Evolutionary conservation across 2,113 vertebrate species (phyloP), one percentile per base, ranked within the genome.

Genomic region (Gallinago undulata): DNA sequence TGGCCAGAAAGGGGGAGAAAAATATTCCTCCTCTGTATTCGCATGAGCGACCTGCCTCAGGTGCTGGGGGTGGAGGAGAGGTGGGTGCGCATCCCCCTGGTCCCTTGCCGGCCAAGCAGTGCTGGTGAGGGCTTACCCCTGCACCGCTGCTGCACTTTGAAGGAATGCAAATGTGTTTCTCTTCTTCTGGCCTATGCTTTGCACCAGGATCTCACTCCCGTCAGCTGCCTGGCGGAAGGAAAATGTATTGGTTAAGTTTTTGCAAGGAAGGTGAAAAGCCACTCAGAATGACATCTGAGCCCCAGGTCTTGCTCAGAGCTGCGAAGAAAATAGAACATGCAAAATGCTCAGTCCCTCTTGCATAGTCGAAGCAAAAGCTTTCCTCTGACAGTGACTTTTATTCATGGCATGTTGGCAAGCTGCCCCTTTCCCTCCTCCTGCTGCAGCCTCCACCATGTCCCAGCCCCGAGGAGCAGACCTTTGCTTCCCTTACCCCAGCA

Each of bases 1-100:
- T 0, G 69, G 18, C 59, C 55, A 1, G 43, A 7, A 59, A 39
- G 2, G 13, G 14, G 41, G 9, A 48, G 81, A 11, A 24, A 45
- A 66, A 19, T 30, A 13, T 10, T 56, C 24, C 13, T 64, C 3
- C 28, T 6, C 0, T 6, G 0, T 8, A 2, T 3, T 28, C 0
- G 0, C 14, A 13, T 9, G 37, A 89, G 73, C 53, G 33, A 7
- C 13, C 27, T 10, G 87, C 1, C 3, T 30, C 47, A 48, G 47
- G 28, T 12, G 79, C 7, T 14, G 3, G 47, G 27, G 51, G 24
- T 37, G 69, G 5, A 43, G 30, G 17, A 64, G 87, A 68, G 56
- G n/a, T 37, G 90, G 48, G 17, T 19, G 28, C 4, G 1, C 0
- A 6, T 13, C 31, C 31, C 55, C 22, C 48, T 5, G n/a, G 19